Conservation (phyloP, 2,113 vertebrate species). For the Odocoileus hemionus region DNA sequence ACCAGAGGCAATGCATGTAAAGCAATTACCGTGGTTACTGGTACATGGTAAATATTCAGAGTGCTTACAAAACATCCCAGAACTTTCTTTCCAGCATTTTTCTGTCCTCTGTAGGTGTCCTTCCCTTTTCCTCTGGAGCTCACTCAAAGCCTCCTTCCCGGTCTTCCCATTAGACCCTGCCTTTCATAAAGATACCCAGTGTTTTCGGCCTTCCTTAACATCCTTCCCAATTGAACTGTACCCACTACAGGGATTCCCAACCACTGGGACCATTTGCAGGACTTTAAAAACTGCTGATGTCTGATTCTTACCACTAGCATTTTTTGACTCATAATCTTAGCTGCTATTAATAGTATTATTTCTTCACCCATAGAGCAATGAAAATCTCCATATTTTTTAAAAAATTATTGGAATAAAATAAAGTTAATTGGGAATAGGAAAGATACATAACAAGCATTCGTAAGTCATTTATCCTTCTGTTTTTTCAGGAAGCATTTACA, state of each 20-base stretch:
- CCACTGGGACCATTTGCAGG: not conserved
- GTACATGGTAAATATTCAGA: not conserved
- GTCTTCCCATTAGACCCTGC: not conserved
- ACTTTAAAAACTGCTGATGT: not conserved
- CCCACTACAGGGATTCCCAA: not conserved
- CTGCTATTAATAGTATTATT: not conserved
- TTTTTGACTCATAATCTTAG: not conserved
- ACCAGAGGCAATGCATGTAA: not conserved
- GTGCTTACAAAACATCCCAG: not conserved
- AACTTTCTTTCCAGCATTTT: not conserved
- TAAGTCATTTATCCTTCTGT: not conserved
- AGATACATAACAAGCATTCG: not conserved
- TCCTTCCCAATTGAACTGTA: not conserved
- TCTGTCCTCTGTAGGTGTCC: not conserved
- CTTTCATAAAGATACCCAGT: not conserved
- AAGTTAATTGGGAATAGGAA: not conserved
- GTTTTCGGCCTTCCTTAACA: not conserved
- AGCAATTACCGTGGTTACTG: not conserved
- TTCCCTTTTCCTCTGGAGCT: not conserved
- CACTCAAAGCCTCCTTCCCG: not conserved
- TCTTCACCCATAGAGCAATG: not conserved
- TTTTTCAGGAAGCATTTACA: not conserved
- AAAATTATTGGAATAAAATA: not conserved
- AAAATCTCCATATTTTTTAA: not conserved
- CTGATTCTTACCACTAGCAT: not conserved